Evolutionary conservation across 1,140 invertebrate genomes (phyloP).

Genomic region (Chelonus insularis): DNA sequence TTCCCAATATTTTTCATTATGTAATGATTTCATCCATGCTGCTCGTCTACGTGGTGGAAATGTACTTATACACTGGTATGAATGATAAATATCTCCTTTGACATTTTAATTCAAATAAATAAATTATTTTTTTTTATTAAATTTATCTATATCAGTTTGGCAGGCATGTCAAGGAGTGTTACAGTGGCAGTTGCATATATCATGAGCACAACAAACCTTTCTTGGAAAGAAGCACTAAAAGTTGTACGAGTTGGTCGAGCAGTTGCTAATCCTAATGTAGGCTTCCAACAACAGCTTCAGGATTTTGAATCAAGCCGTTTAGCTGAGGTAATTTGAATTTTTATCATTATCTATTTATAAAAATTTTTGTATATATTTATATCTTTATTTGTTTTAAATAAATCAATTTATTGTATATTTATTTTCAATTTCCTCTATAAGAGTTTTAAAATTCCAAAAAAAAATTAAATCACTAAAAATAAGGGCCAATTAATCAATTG

Average conservation of each 20-base stretch:
- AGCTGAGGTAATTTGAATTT: conserved; percentile 76
- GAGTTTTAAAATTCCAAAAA: too few species aligned
- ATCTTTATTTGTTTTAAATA: too few species aligned
- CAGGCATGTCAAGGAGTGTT: conserved; percentile 94
- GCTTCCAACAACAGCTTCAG: conserved; percentile 91
- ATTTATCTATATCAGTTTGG: conserved; percentile 69
- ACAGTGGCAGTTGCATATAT: conserved; percentile 93
- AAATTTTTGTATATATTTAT: conserved; percentile 14
- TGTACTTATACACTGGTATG: conserved; percentile 94
- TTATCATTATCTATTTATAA: too few species aligned
- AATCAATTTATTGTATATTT: too few species aligned
- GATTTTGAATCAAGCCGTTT: conserved; percentile 86
- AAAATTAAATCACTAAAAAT: too few species aligned
- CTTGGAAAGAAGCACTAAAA: conserved; percentile 91
- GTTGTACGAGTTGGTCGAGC: conserved; percentile 86
- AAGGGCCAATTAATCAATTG: too few species aligned
- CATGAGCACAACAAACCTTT: conserved; percentile 90
- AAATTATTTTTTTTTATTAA: background rate
- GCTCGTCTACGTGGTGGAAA: conserved; percentile 85
- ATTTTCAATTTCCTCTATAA: too few species aligned
- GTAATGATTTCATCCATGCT: conserved; percentile 95
- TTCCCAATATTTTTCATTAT: conserved; percentile 87
- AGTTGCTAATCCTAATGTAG: conserved; percentile 93
- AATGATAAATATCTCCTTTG: too few species aligned
- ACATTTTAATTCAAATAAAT: too few species aligned